These are phyloP conservation scores for Spilarctia lutea DNA, from an alignment of 2,888 invertebrate genomes.

Conservation along the genomic window DNA sequence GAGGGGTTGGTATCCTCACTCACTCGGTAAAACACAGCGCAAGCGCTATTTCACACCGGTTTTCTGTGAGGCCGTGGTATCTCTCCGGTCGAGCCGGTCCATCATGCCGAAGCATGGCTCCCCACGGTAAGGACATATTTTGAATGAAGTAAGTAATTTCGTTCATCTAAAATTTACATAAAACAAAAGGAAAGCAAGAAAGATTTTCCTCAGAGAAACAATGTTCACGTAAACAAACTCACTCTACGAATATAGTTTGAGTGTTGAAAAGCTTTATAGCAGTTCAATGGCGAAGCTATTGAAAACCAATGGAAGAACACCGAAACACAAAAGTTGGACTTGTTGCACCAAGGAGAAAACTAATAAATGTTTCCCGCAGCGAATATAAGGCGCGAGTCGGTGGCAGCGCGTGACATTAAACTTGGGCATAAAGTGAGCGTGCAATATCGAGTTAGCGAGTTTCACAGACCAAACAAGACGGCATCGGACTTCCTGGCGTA, in stretches of 20 bases:
- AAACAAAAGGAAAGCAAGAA: not conserved
- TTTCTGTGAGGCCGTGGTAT: too few species aligned
- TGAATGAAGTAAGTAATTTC: not conserved
- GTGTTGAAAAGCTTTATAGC: conserved; percentile 42
- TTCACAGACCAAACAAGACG: conserved; percentile 74
- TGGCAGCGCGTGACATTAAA: conserved; percentile 73
- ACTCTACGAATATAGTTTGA: conserved; percentile 33
- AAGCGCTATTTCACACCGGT: too few species aligned
- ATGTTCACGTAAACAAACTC: conserved; percentile 22
- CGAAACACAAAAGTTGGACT: conserved; percentile 70
- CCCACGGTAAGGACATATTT: too few species aligned
- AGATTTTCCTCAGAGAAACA: not conserved
- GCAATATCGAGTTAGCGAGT: conserved; percentile 82
- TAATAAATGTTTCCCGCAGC: conserved; percentile 76
- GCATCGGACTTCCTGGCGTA: conserved; percentile 74
- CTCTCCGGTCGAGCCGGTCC: too few species aligned
- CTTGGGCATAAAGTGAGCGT: conserved; percentile 81
- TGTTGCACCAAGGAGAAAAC: conserved; percentile 73
- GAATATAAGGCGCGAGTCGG: conserved; percentile 61
- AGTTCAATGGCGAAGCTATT: conserved; percentile 56
- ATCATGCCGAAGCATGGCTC: too few species aligned
- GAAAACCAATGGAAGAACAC: conserved; percentile 62
- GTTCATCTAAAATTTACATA: not conserved
- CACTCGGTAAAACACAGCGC: too few species aligned
- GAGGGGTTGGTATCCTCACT: too few species aligned